A percentile compares a stretch with the other conserved stretches of the same genome.
phyloP scores from a whole-genome alignment of 2,113 vertebrate genomes.

The Agelaius tricolor region DNA sequence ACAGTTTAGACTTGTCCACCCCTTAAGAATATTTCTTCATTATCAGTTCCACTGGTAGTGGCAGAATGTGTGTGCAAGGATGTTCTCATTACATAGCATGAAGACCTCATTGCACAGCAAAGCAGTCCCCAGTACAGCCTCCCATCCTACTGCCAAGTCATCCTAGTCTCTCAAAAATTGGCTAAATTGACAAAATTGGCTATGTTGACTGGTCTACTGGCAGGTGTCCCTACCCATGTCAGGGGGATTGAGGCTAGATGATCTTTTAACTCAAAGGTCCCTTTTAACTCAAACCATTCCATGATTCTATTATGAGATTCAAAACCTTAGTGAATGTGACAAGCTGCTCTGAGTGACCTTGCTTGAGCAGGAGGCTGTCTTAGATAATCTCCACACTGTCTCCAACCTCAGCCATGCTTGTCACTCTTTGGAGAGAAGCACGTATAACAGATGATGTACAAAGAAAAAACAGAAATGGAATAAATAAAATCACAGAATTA shows the following conservation, averaged over 20 bases:
- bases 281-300: background rate
- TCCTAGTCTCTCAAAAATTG: background rate
- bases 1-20: background rate
- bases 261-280: background rate
- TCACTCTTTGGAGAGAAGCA: background rate
- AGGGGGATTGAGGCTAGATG: background rate
- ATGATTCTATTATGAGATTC: background rate
- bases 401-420: background rate
- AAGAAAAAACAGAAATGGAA: background rate
- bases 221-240: background rate
- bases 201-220: background rate
- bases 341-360: background rate
- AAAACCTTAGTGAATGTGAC: background rate
- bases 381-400: background rate
- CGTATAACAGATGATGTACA: background rate
- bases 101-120: background rate
- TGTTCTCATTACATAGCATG: accelerated
- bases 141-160: background rate
- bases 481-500: background rate
- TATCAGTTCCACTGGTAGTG: background rate
- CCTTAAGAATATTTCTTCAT: background rate
- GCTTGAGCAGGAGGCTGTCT: background rate
- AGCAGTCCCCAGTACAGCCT: background rate
- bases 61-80: background rate
- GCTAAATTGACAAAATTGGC: background rate